These are phyloP conservation scores for Zaprionus inermis DNA, from an alignment of 1,140 invertebrate species.

Conservation along the genomic window DNA sequence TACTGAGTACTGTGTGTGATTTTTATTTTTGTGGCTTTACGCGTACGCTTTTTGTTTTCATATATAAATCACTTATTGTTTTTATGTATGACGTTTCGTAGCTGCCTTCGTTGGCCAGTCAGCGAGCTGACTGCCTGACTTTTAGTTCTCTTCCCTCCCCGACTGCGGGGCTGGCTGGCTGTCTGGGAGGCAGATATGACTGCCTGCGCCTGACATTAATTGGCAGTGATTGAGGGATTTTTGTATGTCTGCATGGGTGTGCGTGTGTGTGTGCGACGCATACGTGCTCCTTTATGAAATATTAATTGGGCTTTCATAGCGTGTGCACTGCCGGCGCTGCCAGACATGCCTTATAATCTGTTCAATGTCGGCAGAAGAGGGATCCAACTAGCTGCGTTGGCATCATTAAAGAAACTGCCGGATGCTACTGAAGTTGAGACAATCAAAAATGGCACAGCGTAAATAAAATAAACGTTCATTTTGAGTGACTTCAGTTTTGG, in stretches of 20 bases:
- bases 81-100: constrained; percentile 72
- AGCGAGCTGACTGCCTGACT: constrained; percentile 42
- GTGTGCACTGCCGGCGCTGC: constrained; percentile 40
- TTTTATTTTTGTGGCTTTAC: constrained; percentile 82
- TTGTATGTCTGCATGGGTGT: constrained; percentile 48
- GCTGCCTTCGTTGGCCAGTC: constrained; percentile 52
- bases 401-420: constrained; percentile 45
- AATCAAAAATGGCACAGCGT: not conserved
- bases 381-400: constrained; percentile 36
- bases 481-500: constrained; percentile 9
- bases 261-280: constrained; percentile 44
- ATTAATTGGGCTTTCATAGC: constrained; percentile 79
- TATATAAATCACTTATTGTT: constrained; percentile 82
- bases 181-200: constrained; percentile 75
- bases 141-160: constrained; percentile 16
- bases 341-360: constrained; percentile 73
- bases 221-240: constrained; percentile 83
- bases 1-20: constrained; percentile 58
- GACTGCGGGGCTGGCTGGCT: constrained; percentile 44
- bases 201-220: constrained; percentile 82
- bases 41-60: constrained; percentile 78
- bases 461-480: not conserved
- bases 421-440: not conserved
- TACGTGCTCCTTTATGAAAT: constrained; percentile 81
- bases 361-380: constrained; percentile 59